These are phyloP conservation scores for Nannospalax galili DNA, from an alignment of 2,113 vertebrate genomes.

Conservation along the genomic window DNA sequence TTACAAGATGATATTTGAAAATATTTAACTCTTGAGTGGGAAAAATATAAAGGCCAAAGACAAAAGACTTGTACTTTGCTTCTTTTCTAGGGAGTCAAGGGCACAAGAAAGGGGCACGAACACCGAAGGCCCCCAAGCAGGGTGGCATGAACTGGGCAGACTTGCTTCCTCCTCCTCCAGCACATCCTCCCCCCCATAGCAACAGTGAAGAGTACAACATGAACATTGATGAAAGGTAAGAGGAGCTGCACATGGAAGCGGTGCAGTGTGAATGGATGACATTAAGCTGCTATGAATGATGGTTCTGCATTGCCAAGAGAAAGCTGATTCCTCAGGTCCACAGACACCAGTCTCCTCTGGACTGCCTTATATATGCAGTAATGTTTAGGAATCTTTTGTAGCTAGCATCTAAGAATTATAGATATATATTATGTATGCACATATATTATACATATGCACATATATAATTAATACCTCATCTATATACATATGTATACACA, in stretches of 20 bases:
- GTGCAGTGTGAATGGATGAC: too few species aligned
- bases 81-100: constrained; percentile 95
- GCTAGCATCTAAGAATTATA: neutral
- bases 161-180: constrained; percentile 96
- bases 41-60: neutral
- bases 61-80: constrained; percentile 49
- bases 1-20: constrained; percentile 22
- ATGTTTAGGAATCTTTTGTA: neutral
- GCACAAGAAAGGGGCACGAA: constrained; percentile 95
- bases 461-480: neutral
- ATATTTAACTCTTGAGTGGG: neutral
- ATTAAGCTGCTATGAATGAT: neutral
- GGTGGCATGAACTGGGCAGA: constrained; percentile 98
- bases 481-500: neutral
- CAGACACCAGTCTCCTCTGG: neutral
- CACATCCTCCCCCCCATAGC: constrained; percentile 94
- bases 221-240: constrained; percentile 94
- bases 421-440: neutral
- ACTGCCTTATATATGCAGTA: neutral
- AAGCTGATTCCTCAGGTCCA: neutral
- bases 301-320: neutral
- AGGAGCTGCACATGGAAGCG: neutral
- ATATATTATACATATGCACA: neutral
- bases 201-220: constrained; percentile 93
- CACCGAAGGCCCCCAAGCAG: constrained; percentile 95